Base-by-base conservation (phyloP, 2,797 vertebrate genomes). In the Paedocypris micromegethes region DNA sequence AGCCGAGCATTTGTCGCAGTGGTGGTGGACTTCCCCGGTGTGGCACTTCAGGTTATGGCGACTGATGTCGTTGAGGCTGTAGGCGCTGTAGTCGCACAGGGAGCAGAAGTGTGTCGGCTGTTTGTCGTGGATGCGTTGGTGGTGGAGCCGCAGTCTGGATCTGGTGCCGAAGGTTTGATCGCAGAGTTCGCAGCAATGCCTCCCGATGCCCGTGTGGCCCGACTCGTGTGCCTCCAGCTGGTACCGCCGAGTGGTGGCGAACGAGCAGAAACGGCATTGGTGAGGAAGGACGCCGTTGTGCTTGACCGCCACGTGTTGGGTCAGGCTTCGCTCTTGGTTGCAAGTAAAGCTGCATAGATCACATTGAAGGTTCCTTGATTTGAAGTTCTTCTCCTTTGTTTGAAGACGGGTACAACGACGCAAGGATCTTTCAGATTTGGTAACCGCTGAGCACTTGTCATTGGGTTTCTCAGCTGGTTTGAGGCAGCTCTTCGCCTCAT, bases 201-300 rank as follows among this genome's bases (percentile, higher is more conserved):
- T 93, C 2, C 95, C 95, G 47, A 93, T 72, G 0, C 97, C 93
- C 0, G 96, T 97, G 85, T 98, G 95, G 66, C 93, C 83, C 43
- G 96, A 96, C 79, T 93, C 90, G 46, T 98, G 96, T 4, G 95
- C 92, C 3, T 94, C 91, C 66, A 98, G 75, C 6, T 95, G 91
- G 73, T 97, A 95, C 5, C 92, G 91, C 2, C 94, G 86, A 0
- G 91, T 88, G 58, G 94, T 97, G 81, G 91, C 92, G 76, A 98
- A 98, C 38, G 91, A 85, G 0, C 96, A 99, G 80, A 90, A 93
- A 3, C 7, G 82, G 72, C 95, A 98, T 8, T 79, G 76, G 82
- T 95, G 86, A 0, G 92, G 92, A 52, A 86, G 90, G 2, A 87
- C 81, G 0, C 92, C 93, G 64, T 93, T 89, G 0, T 96, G 94